These are phyloP conservation scores for Drosophila murphyi DNA, from an alignment of 1,140 invertebrate genomes.

Conservation along the genomic window DNA sequence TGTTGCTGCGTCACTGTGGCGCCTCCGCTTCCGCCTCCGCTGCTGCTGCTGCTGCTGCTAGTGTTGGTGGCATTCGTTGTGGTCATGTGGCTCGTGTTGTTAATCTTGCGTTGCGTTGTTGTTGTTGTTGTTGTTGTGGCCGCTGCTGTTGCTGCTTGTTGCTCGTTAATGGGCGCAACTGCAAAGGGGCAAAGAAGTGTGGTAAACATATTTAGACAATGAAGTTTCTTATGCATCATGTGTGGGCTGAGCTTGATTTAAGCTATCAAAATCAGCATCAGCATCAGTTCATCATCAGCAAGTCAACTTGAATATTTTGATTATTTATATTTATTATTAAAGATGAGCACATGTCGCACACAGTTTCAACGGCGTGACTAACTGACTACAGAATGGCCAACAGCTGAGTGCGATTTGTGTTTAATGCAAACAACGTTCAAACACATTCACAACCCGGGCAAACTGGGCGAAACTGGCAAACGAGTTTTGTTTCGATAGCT, in stretches of 20 bases:
- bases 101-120: conserved; percentile 62
- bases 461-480: conserved; percentile 23
- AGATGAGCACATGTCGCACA: conserved; percentile 58
- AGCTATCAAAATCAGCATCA: conserved; percentile 27
- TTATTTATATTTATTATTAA: conserved; percentile 46
- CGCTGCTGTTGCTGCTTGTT: conserved; percentile 22
- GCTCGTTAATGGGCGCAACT: conserved; percentile 81
- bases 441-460: background rate
- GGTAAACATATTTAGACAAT: conserved; percentile 43
- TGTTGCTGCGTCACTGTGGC: conserved; percentile 50
- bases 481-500: conserved; percentile 52
- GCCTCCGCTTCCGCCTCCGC: conserved; percentile 45
- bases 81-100: conserved; percentile 57
- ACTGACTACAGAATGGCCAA: conserved; percentile 26
- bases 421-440: conserved; percentile 33
- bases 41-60: conserved; percentile 60
- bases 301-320: conserved; percentile 5
- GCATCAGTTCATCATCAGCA: background rate
- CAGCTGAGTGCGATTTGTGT: too few species aligned
- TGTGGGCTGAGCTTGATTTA: conserved; percentile 42
- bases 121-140: conserved; percentile 25
- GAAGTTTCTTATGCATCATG: conserved; percentile 24
- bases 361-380: conserved; percentile 55
- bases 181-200: conserved; percentile 52
- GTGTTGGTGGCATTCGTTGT: conserved; percentile 57